These are phyloP conservation scores for Itoplectis maculator DNA, from an alignment of 2,888 invertebrate species.

Conservation along the genomic window DNA sequence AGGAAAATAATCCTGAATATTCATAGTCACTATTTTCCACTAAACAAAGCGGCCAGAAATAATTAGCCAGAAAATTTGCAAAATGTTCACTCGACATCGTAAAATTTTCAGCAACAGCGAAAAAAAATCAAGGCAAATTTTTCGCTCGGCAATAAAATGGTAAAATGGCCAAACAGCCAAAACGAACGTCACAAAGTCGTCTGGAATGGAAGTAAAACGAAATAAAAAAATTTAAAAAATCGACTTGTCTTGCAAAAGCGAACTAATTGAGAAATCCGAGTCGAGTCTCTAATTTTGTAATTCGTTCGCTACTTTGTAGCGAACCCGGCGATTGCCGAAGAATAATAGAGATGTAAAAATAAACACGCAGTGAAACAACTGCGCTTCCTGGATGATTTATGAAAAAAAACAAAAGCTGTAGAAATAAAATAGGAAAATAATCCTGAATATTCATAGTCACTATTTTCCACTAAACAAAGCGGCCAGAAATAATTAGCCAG, in stretches of 20 bases:
- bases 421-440: not conserved
- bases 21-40: not conserved
- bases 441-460: not conserved
- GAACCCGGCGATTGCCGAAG: not conserved
- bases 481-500: not conserved
- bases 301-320: not conserved
- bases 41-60: not conserved
- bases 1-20: not conserved
- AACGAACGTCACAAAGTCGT: too few species aligned
- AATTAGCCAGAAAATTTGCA: too few species aligned
- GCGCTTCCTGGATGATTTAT: not conserved
- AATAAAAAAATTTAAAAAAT: too few species aligned
- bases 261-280: too few species aligned
- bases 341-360: not conserved
- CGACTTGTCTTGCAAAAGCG: too few species aligned
- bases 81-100: too few species aligned
- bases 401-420: not conserved
- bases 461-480: not conserved
- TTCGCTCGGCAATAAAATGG: conserved; percentile 5
- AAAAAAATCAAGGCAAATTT: not conserved
- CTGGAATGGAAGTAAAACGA: too few species aligned
- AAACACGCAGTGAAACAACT: not conserved
- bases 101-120: not conserved
- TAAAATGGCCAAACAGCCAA: too few species aligned
- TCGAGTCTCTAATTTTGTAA: too few species aligned